Base-by-base conservation (phyloP, 2,888 invertebrate species). In the Temnothorax rugatulus region DNA sequence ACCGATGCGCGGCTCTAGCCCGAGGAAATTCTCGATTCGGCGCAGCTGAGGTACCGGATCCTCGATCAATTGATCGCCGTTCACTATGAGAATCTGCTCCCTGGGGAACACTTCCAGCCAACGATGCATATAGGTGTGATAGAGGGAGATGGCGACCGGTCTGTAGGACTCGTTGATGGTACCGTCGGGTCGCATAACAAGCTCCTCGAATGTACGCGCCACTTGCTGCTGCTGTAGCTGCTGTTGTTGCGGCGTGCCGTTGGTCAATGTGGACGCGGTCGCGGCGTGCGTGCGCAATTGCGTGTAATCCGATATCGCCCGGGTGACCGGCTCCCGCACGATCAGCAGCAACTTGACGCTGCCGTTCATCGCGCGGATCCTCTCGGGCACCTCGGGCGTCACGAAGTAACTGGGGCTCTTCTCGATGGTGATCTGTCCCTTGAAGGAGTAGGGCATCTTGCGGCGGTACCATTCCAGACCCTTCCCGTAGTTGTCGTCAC, bases 371-470 rank as follows among this genome's bases (percentile, higher is more conserved):
- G 98, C 98, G 90, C 97, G 96, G 77, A 99, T 98, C 88, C 99
- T 96, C 95, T 98, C 98, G 15, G 99, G 99, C 50, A 98, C 99
- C 96, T 98, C 97, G 18, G 98, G 97, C 82, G 98, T 98, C 66
- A 99, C 98, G 95, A 99, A 99, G 95, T 99, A 99, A 92, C 99
- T 98, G 7, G 99, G 99, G 92, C 99, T 99, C 95, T 99, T 99
- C 95, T 99, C 99, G 91, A 99, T 98, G 82, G 99, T 99, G 90
- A 99, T 97, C 95, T 99, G 99, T 63, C 98, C 98, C 87, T 97
- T 97, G 95, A 97, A 98, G 1, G 99, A 98, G 93, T 97, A 97
- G 15, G 99, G 99, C 99, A 99, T 99, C 94, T 98, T 98, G 93
- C 97, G 97, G 85, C 98, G 96, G 95, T 99, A 99, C 99, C 99